A percentile compares a stretch with the other conserved stretches of the same genome.
phyloP scores from a whole-genome alignment of 2,113 vertebrate species.

The Strix aluco region DNA sequence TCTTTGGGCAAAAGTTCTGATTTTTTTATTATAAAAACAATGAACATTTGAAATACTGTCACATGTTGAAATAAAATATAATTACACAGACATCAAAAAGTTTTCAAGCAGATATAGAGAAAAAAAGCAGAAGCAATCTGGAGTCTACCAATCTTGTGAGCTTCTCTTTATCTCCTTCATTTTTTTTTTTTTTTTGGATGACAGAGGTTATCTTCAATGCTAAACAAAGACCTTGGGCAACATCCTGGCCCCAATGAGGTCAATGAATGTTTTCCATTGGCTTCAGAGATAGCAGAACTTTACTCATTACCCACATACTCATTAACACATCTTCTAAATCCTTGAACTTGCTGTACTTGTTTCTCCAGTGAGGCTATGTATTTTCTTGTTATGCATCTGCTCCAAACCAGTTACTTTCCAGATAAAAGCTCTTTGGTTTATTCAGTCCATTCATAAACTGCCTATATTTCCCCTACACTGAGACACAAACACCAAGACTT shows the following conservation, averaged over 20 bases:
- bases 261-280: slow-evolving; percentile 8
- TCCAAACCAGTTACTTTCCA: background rate
- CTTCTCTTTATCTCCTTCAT: background rate
- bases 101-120: slow-evolving; percentile 1
- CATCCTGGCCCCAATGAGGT: background rate
- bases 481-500: background rate
- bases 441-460: background rate
- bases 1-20: background rate
- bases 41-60: slow-evolving; percentile 1
- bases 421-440: background rate
- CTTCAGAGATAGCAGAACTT: slow-evolving; percentile 31
- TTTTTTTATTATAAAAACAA: slow-evolving; percentile 35
- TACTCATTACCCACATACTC: slow-evolving; percentile 1
- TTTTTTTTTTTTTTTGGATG: background rate
- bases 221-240: slow-evolving; percentile 21
- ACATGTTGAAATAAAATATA: slow-evolving; percentile 20
- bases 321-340: slow-evolving; percentile 13
- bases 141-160: background rate
- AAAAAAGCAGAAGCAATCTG: slow-evolving; percentile 10
- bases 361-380: background rate
- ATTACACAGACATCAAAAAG: slow-evolving; percentile 17
- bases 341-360: slow-evolving; percentile 38
- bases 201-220: slow-evolving; percentile 3
- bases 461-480: background rate
- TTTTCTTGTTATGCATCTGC: background rate